Percentiles rank a stretch among this genome's conserved stretches.
Evolutionary conservation across 2,113 vertebrate species (phyloP).

Genomic region (Chunga burmeisteri): DNA sequence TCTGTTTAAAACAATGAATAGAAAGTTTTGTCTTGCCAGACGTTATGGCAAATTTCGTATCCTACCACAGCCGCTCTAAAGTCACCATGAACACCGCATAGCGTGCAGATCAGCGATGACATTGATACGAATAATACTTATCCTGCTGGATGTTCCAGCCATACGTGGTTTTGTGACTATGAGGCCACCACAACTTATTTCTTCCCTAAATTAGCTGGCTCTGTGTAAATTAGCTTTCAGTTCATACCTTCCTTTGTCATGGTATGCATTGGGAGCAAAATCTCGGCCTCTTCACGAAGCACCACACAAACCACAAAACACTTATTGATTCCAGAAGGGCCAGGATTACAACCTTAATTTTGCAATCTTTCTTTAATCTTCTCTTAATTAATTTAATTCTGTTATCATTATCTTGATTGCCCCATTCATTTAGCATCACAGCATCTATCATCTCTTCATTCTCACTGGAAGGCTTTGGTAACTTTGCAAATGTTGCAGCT

Average conservation of each 20-base stretch:
- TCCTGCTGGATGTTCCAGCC: not conserved
- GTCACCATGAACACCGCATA: not conserved
- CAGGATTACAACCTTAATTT: slow-evolving; percentile 9
- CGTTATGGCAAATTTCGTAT: not conserved
- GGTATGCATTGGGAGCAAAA: not conserved
- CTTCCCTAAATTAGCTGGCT: not conserved
- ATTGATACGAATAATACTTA: not conserved
- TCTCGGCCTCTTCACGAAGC: not conserved
- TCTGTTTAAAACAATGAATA: not conserved
- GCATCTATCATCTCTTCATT: slow-evolving; percentile 19
- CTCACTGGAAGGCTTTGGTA: slow-evolving; percentile 29
- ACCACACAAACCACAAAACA: not conserved
- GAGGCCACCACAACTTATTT: not conserved
- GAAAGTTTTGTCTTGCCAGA: not conserved
- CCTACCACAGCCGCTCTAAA: not conserved
- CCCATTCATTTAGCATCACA: slow-evolving; percentile 37
- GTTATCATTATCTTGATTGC: slow-evolving; percentile 50
- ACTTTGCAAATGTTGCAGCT: slow-evolving; percentile 46
- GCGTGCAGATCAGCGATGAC: not conserved
- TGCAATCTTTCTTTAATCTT: slow-evolving; percentile 62
- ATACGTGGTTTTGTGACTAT: not conserved
- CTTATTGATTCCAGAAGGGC: not conserved
- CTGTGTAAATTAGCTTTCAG: not conserved
- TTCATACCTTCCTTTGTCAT: not conserved
- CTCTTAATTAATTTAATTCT: slow-evolving; percentile 63